Conservation (phyloP, 2,888 invertebrate species). For the Ophion obscuratus region DNA sequence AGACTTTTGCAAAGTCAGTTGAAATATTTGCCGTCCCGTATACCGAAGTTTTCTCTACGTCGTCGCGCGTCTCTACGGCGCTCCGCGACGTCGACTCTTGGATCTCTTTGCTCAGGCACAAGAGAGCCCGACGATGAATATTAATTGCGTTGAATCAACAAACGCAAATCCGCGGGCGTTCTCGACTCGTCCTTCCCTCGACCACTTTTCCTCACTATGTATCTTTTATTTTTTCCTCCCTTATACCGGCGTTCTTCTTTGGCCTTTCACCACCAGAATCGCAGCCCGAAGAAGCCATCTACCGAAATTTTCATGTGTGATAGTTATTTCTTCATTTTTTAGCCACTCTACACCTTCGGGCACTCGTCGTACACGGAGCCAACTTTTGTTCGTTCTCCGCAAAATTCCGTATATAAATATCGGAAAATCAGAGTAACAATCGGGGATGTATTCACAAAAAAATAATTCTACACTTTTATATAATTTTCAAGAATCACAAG, state of each 20-base stretch:
- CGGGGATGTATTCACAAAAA: not conserved
- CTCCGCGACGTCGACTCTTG: conserved; percentile 24
- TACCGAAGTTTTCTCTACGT: conserved; percentile 34
- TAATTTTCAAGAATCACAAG: too few species aligned
- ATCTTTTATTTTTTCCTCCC: conserved; percentile 34
- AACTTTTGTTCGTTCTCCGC: not conserved
- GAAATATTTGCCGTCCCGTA: conserved; percentile 26
- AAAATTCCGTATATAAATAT: conserved; percentile 7
- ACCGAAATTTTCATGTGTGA: conserved; percentile 21
- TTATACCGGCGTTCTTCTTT: conserved; percentile 6
- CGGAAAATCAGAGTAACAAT: not conserved
- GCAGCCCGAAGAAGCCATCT: conserved; percentile 13
- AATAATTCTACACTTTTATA: too few species aligned
- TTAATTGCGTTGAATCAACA: conserved; percentile 68
- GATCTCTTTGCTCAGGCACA: conserved; percentile 39
- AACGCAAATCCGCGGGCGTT: conserved; percentile 63
- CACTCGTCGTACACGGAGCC: conserved; percentile 26
- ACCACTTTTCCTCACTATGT: conserved; percentile 37
- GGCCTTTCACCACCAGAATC: conserved; percentile 14
- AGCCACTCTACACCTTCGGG: not conserved
- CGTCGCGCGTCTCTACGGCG: conserved; percentile 45
- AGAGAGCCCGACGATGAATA: conserved; percentile 62
- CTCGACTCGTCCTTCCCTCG: conserved; percentile 18
- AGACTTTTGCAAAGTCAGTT: conserved; percentile 52
- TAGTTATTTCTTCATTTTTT: conserved; percentile 36